These are phyloP conservation scores for Gallinago undulata DNA, from an alignment of 2,113 vertebrate species.

Conservation along the genomic window DNA sequence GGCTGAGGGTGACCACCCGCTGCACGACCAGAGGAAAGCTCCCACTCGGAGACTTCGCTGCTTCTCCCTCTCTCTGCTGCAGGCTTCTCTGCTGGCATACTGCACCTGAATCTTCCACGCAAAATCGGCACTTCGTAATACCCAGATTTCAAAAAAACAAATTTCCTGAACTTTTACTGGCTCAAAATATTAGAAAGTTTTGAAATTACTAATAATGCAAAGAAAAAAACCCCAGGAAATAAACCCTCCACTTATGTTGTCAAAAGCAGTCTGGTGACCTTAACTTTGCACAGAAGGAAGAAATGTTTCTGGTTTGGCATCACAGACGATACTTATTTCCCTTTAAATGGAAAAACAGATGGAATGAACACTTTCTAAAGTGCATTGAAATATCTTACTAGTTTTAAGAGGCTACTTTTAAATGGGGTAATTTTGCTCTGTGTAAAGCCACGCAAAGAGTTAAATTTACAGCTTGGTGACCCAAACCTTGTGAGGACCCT, in stretches of 20 bases:
- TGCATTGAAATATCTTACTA: neutral
- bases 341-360: neutral
- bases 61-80: neutral
- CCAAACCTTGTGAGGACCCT: neutral
- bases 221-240: neutral
- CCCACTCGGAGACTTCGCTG: neutral
- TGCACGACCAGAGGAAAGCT: neutral
- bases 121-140: neutral
- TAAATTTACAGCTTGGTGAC: neutral
- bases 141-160: neutral
- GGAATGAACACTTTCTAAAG: neutral
- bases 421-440: neutral
- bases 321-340: neutral
- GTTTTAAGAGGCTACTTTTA: neutral
- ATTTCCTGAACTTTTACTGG: neutral
- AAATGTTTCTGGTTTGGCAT: neutral
- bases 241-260: neutral
- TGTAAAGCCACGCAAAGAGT: neutral
- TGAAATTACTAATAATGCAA: neutral
- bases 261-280: neutral
- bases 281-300: neutral
- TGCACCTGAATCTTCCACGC: neutral
- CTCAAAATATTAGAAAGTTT: neutral
- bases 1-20: neutral
- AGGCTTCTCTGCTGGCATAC: neutral